Evolutionary conservation across 2,797 vertebrate genomes (phyloP).

Genomic region (Danio choprae): DNA sequence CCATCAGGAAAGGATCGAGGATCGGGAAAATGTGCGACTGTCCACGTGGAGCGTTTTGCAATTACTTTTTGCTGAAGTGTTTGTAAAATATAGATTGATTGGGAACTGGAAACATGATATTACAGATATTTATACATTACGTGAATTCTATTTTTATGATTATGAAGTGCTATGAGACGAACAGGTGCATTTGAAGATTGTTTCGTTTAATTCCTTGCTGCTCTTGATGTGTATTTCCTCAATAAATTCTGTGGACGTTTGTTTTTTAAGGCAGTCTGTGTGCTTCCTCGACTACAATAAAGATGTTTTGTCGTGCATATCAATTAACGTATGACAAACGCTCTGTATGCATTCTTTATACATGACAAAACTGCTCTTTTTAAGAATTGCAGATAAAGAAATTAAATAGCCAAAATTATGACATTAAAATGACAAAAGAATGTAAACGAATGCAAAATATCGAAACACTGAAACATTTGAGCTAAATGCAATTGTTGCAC

Average conservation of each 20-base stretch:
- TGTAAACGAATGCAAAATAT: too few species aligned
- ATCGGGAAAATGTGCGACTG: conserved; percentile 83
- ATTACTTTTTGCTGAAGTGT: conserved; percentile 81
- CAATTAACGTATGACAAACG: not conserved
- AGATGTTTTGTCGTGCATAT: not conserved
- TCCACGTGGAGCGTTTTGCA: conserved; percentile 71
- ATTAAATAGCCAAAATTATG: too few species aligned
- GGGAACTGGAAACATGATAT: conserved; percentile 40
- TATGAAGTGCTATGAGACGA: conserved; percentile 19
- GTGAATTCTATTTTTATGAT: conserved; percentile 56
- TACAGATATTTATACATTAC: conserved; percentile 55
- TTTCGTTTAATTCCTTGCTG: conserved; percentile 43
- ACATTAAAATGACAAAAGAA: too few species aligned
- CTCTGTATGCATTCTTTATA: too few species aligned
- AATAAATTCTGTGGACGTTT: conserved; percentile 72
- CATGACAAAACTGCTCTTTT: not conserved
- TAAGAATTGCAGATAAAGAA: too few species aligned
- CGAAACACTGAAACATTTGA: too few species aligned
- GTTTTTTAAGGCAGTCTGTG: conserved; percentile 77
- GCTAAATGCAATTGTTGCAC: too few species aligned
- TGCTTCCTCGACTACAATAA: conserved; percentile 53
- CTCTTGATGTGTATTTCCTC: conserved; percentile 59
- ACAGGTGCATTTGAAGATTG: conserved; percentile 55
- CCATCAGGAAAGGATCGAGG: conserved; percentile 80
- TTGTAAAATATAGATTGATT: conserved; percentile 69